Conservation (phyloP, 2,888 invertebrate genomes). For the Laspeyria flexula region DNA sequence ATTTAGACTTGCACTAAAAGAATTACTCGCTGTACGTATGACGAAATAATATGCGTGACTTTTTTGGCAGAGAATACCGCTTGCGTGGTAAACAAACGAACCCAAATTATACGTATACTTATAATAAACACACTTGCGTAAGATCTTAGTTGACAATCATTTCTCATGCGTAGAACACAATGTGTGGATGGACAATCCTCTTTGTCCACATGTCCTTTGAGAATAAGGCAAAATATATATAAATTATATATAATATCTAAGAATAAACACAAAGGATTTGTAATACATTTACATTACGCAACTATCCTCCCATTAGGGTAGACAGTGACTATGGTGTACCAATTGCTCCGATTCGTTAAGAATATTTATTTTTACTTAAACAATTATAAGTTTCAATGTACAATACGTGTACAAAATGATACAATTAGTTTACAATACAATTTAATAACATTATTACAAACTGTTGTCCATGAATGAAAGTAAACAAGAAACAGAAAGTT, state of each 20-base stretch:
- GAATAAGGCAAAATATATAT: too few relatives aligned
- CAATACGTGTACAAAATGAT: too few relatives aligned
- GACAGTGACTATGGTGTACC: too few relatives aligned
- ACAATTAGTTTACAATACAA: neutral
- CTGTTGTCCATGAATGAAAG: neutral
- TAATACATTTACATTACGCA: too few relatives aligned
- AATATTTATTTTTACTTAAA: too few relatives aligned
- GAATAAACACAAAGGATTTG: too few relatives aligned
- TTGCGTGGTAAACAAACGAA: slow-evolving; percentile 42
- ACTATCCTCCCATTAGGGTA: too few relatives aligned
- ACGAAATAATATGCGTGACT: slow-evolving; percentile 40
- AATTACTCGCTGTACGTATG: slow-evolving; percentile 23
- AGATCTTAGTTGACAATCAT: slow-evolving; percentile 14
- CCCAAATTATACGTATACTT: slow-evolving; percentile 23
- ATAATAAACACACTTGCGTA: slow-evolving; percentile 29
- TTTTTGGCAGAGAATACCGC: slow-evolving; percentile 41
- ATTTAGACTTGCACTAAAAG: slow-evolving; percentile 13
- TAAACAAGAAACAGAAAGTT: slow-evolving; percentile 8
- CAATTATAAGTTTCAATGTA: too few relatives aligned
- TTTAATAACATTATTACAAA: neutral
- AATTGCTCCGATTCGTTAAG: too few relatives aligned
- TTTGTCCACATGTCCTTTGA: neutral
- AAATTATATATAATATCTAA: too few relatives aligned
- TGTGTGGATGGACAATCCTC: neutral
- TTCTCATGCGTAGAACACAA: neutral